Evolutionary conservation across 2,113 vertebrate genomes (phyloP).

Genomic region (Macquaria ambigua): DNA sequence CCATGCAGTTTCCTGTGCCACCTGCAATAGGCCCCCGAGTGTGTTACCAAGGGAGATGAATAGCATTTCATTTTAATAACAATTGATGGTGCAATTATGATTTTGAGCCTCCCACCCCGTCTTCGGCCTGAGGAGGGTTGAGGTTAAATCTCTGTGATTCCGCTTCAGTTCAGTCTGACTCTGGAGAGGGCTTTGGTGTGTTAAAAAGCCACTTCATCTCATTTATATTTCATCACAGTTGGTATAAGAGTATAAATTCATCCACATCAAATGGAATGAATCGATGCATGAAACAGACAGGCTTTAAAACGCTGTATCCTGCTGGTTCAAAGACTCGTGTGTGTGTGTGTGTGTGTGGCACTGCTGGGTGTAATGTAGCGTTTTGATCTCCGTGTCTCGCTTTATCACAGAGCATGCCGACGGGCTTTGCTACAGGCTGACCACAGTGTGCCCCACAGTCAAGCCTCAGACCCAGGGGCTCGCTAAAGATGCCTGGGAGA

Average conservation of each 20-base stretch:
- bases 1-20: neutral
- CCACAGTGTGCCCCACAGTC: constrained; percentile 96
- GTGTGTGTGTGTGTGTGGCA: neutral
- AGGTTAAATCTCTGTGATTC: constrained; percentile 57
- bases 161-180: constrained; percentile 41
- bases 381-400: constrained; percentile 26
- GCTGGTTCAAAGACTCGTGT: constrained; percentile 21
- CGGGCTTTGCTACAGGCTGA: constrained; percentile 96
- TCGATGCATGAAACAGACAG: constrained; percentile 32
- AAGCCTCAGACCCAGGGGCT: constrained; percentile 99
- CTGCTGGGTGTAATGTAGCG: constrained; percentile 18
- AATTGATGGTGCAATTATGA: constrained; percentile 44
- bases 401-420: constrained; percentile 91
- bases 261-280: constrained; percentile 49
- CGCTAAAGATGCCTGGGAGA: constrained; percentile 99
- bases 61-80: constrained; percentile 57
- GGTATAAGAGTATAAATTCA: constrained; percentile 45
- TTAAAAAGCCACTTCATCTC: constrained; percentile 55
- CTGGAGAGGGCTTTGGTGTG: constrained; percentile 27
- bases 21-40: neutral
- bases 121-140: constrained; percentile 17
- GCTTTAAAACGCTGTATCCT: constrained; percentile 15
- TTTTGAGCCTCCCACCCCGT: constrained; percentile 25
- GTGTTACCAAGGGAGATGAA: constrained; percentile 54
- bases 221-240: constrained; percentile 65